phyloP scores from a whole-genome alignment of 1,140 invertebrate species.

The Psix sp. region DNA sequence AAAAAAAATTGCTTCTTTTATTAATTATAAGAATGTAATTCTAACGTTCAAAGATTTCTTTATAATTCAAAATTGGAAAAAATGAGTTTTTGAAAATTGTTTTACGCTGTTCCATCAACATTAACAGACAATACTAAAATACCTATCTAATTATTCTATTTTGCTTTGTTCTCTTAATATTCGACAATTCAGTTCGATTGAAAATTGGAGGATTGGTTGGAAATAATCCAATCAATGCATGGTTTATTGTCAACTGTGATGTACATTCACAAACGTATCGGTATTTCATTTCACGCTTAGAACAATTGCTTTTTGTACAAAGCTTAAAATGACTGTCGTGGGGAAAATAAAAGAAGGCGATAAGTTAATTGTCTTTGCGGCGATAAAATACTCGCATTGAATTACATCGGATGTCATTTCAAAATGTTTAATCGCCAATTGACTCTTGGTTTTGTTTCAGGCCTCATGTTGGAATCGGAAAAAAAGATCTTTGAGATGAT shows the following conservation, averaged over 20 bases:
- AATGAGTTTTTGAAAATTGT: no score
- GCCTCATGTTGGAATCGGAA: slow-evolving; percentile 93
- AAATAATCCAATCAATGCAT: slow-evolving; percentile 5
- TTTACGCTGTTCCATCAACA: no score
- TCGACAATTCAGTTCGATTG: no score
- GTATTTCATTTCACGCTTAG: slow-evolving; percentile 19
- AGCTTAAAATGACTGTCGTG: slow-evolving; percentile 9
- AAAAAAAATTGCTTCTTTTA: no score
- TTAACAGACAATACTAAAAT: no score
- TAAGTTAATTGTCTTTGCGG: not conserved
- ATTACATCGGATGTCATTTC: slow-evolving; percentile 1
- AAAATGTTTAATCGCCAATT: slow-evolving; percentile 8
- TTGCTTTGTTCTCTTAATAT: no score
- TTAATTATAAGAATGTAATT: no score
- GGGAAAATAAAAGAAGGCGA: slow-evolving; percentile 14
- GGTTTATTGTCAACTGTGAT: slow-evolving; percentile 40
- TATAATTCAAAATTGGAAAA: no score
- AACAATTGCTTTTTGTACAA: slow-evolving; percentile 18
- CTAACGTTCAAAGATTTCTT: no score
- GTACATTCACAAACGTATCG: slow-evolving; percentile 36
- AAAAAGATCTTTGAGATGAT: slow-evolving; percentile 92
- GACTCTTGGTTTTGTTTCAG: slow-evolving; percentile 74
- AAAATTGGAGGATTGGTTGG: no score
- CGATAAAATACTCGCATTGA: slow-evolving; percentile 5
- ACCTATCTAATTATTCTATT: no score